Evolutionary conservation across 2,888 invertebrate species (phyloP).

Genomic region (Drosophila rellima): DNA sequence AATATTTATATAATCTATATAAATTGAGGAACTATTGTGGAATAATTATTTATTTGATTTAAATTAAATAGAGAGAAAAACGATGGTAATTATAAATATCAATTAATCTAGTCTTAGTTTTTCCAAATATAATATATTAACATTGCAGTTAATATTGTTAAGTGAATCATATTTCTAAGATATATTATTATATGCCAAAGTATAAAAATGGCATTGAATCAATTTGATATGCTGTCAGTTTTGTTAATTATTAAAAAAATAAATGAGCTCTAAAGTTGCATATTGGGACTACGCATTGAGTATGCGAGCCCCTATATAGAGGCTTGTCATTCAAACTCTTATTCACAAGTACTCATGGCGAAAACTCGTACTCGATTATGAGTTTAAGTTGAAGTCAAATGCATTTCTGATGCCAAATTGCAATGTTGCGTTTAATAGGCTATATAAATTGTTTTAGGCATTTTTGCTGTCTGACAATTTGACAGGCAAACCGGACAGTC

Average conservation of each 20-base stretch:
- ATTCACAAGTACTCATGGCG: conserved; percentile 1
- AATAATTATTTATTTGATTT: neutral
- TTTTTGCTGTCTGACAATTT: conserved; percentile 50
- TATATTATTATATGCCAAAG: neutral
- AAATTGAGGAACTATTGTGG: neutral
- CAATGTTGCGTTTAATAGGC: conserved; percentile 60
- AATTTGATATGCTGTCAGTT: conserved; percentile 35
- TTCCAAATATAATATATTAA: neutral
- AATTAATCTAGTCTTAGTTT: neutral
- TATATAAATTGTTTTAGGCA: conserved; percentile 52
- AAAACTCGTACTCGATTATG: conserved; percentile 44
- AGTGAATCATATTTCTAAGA: neutral
- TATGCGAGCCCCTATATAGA: conserved; percentile 33
- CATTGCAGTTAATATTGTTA: neutral
- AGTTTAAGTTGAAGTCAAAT: conserved; percentile 29
- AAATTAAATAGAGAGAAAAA: no score
- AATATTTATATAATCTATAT: no score
- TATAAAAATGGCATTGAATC: conserved; percentile 21
- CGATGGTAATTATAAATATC: no score
- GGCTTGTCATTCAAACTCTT: conserved; percentile 4
- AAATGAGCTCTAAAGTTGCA: conserved; percentile 33
- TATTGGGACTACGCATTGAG: conserved; percentile 31
- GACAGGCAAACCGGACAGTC: conserved; percentile 44
- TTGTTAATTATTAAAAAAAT: conserved; percentile 32
- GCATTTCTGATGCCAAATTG: conserved; percentile 45